Evolutionary conservation across 2,888 invertebrate genomes (phyloP), one percentile per base, ranked within the genome.

Genomic region (Chloromyia formosa): DNA sequence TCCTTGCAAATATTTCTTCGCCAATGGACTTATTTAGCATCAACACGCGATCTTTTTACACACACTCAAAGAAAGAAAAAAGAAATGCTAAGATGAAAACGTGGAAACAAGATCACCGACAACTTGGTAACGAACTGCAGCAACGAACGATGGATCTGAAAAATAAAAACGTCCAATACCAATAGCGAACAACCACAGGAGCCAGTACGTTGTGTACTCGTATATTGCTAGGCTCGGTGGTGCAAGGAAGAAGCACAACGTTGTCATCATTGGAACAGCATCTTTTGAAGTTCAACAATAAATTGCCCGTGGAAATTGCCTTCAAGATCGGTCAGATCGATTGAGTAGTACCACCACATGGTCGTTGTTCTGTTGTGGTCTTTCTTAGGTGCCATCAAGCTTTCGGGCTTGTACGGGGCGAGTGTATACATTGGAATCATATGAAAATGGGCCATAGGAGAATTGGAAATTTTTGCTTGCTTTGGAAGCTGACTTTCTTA

Each of bases 11-110:
- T 35, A 35, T 35, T 35, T 35, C 27, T 35, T 35, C 27, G 71
- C 71, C 71, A 71, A 71, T 71, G 56, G 72, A 75, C 76, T 75
- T 77, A 77, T 77, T 77, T 75, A 77, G 60, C 77, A 77, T 77
- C 77, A 77, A 77, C 77, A 77, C 77, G 77, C 77, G 75, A 77
- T 75, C 77, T 75, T 75, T 58, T 27, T 60, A 66, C 45, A 69
- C 68, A 56, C n/a, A n/a, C n/a, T n/a, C n/a, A n/a, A 49, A 75
- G 68, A 74, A 74, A 74, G 53, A 60, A 60, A 69, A 45, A 69
- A 53, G 56, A 66, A 74, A 74, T 58, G 58, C 60, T 54, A 35
- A 35, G 7, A 35, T 7, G 27, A 35, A n/a, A 35, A 35, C 27
- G 27, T 35, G 27, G 7, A 35, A 35, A 35, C 27, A 35, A 35